These are phyloP conservation scores for Lacanobia oleracea DNA, from an alignment of 2,888 invertebrate genomes.

Conservation along the genomic window DNA sequence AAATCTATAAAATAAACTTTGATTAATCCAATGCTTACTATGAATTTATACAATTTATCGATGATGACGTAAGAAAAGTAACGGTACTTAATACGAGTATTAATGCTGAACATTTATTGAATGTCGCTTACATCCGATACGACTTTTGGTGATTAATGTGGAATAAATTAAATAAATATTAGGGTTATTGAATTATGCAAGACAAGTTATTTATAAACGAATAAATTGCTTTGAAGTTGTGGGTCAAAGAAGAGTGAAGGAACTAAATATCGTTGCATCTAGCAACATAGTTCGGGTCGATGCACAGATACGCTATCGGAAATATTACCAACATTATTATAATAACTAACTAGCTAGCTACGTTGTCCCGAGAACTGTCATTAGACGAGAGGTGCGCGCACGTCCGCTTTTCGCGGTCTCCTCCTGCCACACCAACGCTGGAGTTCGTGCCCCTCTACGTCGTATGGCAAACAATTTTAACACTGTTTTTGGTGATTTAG, in stretches of 20 bases:
- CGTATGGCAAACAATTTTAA: too few relatives aligned
- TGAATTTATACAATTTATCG: slow-evolving; percentile 9
- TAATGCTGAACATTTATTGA: slow-evolving; percentile 19
- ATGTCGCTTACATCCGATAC: slow-evolving; percentile 20
- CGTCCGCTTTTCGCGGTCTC: too few relatives aligned
- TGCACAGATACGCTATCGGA: background rate
- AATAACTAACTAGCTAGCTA: too few relatives aligned
- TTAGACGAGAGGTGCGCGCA: too few relatives aligned
- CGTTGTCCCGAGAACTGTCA: too few relatives aligned
- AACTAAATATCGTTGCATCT: background rate
- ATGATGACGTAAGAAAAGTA: slow-evolving; percentile 6
- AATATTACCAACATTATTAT: too few relatives aligned
- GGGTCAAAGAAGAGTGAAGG: background rate
- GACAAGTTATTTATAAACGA: slow-evolving; percentile 3
- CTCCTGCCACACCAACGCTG: too few relatives aligned
- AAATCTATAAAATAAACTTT: background rate
- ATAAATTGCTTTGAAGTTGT: slow-evolving; percentile 5
- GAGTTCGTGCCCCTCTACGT: too few relatives aligned
- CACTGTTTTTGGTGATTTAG: too few relatives aligned
- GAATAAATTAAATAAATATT: slow-evolving; percentile 49
- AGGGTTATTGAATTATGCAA: slow-evolving; percentile 32
- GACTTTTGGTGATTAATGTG: slow-evolving; percentile 28
- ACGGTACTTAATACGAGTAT: slow-evolving; percentile 15
- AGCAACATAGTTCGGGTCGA: background rate
- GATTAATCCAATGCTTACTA: background rate